Conservation (phyloP, 1,140 invertebrate genomes). For the Sarcophaga peregrina region DNA sequence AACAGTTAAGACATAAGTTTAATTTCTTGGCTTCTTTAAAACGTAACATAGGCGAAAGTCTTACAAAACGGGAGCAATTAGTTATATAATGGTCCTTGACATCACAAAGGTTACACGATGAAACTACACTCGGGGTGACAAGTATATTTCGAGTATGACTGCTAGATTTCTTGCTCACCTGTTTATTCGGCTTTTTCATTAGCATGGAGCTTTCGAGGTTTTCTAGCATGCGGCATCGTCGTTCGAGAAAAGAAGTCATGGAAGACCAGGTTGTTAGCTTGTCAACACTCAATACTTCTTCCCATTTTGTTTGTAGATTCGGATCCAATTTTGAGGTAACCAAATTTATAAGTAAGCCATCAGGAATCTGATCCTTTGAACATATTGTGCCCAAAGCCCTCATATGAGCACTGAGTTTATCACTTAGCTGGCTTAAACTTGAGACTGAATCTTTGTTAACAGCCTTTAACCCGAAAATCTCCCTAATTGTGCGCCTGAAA, state of each 20-base stretch:
- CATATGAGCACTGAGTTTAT: conserved; percentile 38
- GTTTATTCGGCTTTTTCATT: not conserved
- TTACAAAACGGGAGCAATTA: too few relatives aligned
- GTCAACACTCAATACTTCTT: too few relatives aligned
- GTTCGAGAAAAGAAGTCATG: too few relatives aligned
- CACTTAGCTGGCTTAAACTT: conserved; percentile 17
- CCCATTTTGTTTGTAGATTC: too few relatives aligned
- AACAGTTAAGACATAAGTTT: conserved; percentile 36
- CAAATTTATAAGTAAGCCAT: conserved; percentile 21
- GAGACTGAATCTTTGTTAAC: not conserved
- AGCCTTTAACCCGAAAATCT: conserved; percentile 5
- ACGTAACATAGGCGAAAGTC: too few relatives aligned
- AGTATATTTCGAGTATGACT: not conserved
- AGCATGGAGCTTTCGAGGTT: too few relatives aligned
- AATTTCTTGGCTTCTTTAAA: too few relatives aligned
- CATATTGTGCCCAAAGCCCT: conserved; percentile 14
- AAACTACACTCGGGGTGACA: not conserved
- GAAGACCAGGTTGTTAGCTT: too few relatives aligned
- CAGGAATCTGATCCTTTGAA: conserved; percentile 11
- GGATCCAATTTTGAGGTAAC: conserved; percentile 22
- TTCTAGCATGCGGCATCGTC: not conserved
- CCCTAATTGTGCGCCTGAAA: conserved; percentile 43
- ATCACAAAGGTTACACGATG: conserved; percentile 13
- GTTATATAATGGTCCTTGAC: conserved; percentile 8
- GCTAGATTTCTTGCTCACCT: conserved; percentile 13